Evolutionary conservation across 2,113 vertebrate genomes (phyloP).

Genomic region (Macaca mulatta): DNA sequence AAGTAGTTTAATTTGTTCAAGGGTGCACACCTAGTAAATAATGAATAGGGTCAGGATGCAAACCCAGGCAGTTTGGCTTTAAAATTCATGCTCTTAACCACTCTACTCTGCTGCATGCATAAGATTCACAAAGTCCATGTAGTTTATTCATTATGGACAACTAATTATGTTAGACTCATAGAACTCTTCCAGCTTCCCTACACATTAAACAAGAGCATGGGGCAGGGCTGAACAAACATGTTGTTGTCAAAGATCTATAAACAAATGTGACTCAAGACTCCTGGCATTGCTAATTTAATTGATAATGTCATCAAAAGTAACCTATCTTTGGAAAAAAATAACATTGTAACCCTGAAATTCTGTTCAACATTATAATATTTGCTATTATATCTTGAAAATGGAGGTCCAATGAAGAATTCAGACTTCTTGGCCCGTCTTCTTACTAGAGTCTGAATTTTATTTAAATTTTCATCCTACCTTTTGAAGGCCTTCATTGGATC

Average conservation of each 20-base stretch:
- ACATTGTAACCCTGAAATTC: neutral
- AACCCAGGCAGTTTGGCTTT: neutral
- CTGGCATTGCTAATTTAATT: neutral
- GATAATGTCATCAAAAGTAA: neutral
- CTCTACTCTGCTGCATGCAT: neutral
- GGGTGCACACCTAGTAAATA: neutral
- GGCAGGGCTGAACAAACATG: neutral
- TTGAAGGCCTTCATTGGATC: neutral
- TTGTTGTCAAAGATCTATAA: neutral
- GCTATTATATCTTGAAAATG: constrained; percentile 1
- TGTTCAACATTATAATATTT: neutral
- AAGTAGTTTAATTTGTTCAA: neutral
- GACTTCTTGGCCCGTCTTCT: neutral
- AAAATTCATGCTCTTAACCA: neutral
- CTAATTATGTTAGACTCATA: neutral
- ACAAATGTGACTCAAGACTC: neutral
- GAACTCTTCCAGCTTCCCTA: neutral
- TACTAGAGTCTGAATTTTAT: neutral
- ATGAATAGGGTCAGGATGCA: neutral
- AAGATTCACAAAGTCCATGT: neutral
- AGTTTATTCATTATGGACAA: neutral
- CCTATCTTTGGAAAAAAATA: neutral
- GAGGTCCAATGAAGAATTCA: neutral
- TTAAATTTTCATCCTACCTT: neutral
- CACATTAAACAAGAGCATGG: neutral